Evolutionary conservation across 2,113 vertebrate species (phyloP).

Genomic region (Sylvietta virens): DNA sequence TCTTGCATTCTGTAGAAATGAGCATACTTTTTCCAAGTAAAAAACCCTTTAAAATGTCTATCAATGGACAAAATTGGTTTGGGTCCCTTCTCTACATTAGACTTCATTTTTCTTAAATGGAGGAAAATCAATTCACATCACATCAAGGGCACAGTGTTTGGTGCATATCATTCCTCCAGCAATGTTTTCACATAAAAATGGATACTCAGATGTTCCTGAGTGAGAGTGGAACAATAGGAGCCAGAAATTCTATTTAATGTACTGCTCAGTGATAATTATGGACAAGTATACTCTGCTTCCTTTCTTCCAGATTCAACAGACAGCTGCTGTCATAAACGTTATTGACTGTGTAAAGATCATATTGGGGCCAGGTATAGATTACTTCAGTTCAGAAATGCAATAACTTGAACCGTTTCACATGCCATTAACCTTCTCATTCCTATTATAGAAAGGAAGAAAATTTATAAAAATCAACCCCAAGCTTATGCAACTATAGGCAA

Average conservation of each 20-base stretch:
- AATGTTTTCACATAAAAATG: neutral
- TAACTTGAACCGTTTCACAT: neutral
- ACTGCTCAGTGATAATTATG: neutral
- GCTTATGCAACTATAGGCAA: neutral
- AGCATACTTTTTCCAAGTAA: neutral
- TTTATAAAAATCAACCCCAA: neutral
- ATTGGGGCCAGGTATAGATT: neutral
- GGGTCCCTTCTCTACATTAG: neutral
- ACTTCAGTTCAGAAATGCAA: neutral
- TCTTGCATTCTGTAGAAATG: neutral
- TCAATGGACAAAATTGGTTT: neutral
- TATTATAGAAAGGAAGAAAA: neutral
- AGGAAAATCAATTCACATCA: neutral
- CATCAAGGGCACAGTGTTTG: neutral
- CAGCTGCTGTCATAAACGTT: neutral
- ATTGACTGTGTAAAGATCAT: neutral
- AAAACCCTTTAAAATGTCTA: neutral
- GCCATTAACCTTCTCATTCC: neutral
- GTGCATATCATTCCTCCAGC: neutral
- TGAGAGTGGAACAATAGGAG: neutral
- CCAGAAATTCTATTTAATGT: neutral
- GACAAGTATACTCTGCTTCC: neutral
- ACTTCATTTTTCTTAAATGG: neutral
- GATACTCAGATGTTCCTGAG: neutral
- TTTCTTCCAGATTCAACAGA: neutral